Percentiles rank a stretch among this genome's conserved stretches.
These are phyloP conservation scores for Athene cunicularia DNA, from an alignment of 2,113 vertebrate species.

Conservation along the genomic window DNA sequence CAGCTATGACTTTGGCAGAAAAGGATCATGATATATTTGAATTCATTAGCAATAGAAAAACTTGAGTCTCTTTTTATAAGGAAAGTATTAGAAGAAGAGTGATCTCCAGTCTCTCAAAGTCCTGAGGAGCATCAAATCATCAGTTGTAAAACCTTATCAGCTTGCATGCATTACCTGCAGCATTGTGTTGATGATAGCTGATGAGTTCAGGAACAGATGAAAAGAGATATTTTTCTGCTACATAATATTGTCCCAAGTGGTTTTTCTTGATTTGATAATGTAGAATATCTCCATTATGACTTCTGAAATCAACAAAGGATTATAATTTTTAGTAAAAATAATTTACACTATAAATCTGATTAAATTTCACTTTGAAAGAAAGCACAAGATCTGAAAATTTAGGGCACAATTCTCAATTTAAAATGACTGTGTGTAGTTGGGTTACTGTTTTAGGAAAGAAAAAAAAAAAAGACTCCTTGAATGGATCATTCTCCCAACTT, in stretches of 20 bases:
- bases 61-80: neutral
- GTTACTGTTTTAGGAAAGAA: neutral
- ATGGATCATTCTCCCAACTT: neutral
- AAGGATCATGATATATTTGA: neutral
- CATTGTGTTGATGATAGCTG: constrained; percentile 86
- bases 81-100: neutral
- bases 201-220: constrained; percentile 83
- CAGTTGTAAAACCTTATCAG: neutral
- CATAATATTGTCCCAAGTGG: constrained; percentile 75
- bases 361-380: neutral
- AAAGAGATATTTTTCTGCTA: constrained; percentile 85
- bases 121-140: neutral
- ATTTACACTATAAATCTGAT: neutral
- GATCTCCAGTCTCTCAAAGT: neutral
- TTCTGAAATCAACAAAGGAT: constrained; percentile 50
- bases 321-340: neutral
- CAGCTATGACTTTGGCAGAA: neutral
- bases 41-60: neutral
- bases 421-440: neutral
- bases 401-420: neutral
- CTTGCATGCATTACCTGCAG: constrained; percentile 77
- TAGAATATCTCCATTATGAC: constrained; percentile 66
- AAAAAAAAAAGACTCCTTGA: neutral
- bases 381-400: neutral
- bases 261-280: constrained; percentile 89